A percentile compares a stretch with the other conserved stretches of the same genome.
phyloP scores from a whole-genome alignment of 2,888 invertebrate species.

The Terebella lapidaria region DNA sequence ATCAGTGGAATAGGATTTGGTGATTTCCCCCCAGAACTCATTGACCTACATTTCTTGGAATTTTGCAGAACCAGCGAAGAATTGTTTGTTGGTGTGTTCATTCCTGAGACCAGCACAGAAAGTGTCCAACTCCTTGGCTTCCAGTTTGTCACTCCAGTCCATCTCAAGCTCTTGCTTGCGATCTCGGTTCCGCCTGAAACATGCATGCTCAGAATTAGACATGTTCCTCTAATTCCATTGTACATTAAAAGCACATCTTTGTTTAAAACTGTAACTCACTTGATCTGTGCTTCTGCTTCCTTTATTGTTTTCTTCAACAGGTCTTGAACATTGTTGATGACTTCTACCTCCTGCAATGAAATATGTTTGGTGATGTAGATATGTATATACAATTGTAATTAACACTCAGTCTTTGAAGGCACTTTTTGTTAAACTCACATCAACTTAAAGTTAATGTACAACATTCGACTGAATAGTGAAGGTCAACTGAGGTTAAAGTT shows the following conservation, averaged over 20 bases:
- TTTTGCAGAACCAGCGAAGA: constrained; percentile 74
- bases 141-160: constrained; percentile 87
- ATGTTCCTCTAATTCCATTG: no score
- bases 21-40: background rate
- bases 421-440: no score
- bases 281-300: constrained; percentile 51
- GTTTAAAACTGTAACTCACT: constrained; percentile 34
- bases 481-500: no score
- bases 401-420: no score
- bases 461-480: no score
- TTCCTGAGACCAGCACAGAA: constrained; percentile 67
- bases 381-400: constrained; percentile 3
- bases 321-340: constrained; percentile 54
- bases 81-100: constrained; percentile 65
- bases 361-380: background rate
- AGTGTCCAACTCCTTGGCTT: constrained; percentile 73
- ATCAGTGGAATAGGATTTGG: background rate
- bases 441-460: no score
- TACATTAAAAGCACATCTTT: no score
- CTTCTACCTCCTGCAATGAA: constrained; percentile 48
- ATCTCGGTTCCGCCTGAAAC: constrained; percentile 65
- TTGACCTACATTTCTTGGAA: constrained; percentile 67
- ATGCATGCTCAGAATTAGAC: background rate
- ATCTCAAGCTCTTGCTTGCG: constrained; percentile 78
- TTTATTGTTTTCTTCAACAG: constrained; percentile 51